Evolutionary conservation across 2,888 invertebrate genomes (phyloP).

Genomic region (Molanna angustata): DNA sequence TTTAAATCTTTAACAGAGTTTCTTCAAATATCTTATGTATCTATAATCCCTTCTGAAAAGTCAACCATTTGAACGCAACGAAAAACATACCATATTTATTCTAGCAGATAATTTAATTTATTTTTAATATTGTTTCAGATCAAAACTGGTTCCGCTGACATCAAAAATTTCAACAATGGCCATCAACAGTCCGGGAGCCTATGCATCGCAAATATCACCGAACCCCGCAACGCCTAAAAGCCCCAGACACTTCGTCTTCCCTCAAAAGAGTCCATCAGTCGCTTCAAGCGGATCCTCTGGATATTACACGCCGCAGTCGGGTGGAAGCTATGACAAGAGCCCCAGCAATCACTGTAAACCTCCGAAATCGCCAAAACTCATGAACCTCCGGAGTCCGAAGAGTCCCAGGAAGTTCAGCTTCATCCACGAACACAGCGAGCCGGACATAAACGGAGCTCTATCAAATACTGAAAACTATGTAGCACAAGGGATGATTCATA

Average conservation of each 20-base stretch:
- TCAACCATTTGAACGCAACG: too few relatives aligned
- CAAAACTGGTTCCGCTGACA: too few relatives aligned
- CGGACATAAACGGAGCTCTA: slow-evolving; percentile 7
- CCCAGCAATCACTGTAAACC: slow-evolving; percentile 39
- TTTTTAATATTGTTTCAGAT: too few relatives aligned
- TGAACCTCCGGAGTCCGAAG: slow-evolving; percentile 56
- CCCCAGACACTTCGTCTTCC: slow-evolving; percentile 55
- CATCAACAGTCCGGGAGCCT: slow-evolving; percentile 58
- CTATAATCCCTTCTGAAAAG: too few relatives aligned
- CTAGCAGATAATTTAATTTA: too few relatives aligned
- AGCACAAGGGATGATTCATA: not conserved
- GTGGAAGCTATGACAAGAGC: slow-evolving; percentile 46
- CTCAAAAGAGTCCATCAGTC: slow-evolving; percentile 54
- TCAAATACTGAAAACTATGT: slow-evolving; percentile 17
- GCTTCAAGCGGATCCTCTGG: slow-evolving; percentile 55
- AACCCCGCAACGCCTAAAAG: slow-evolving; percentile 56
- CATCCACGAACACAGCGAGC: slow-evolving; percentile 44
- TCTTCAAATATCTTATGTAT: too few relatives aligned
- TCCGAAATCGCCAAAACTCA: slow-evolving; percentile 46
- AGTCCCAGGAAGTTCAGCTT: slow-evolving; percentile 60
- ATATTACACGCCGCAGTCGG: slow-evolving; percentile 55
- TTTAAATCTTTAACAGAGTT: too few relatives aligned
- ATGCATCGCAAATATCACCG: slow-evolving; percentile 53
- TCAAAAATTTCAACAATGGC: too few relatives aligned
- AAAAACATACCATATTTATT: too few relatives aligned